phyloP scores from a whole-genome alignment of 2,888 invertebrate species.

The Urechis unicinctus region DNA sequence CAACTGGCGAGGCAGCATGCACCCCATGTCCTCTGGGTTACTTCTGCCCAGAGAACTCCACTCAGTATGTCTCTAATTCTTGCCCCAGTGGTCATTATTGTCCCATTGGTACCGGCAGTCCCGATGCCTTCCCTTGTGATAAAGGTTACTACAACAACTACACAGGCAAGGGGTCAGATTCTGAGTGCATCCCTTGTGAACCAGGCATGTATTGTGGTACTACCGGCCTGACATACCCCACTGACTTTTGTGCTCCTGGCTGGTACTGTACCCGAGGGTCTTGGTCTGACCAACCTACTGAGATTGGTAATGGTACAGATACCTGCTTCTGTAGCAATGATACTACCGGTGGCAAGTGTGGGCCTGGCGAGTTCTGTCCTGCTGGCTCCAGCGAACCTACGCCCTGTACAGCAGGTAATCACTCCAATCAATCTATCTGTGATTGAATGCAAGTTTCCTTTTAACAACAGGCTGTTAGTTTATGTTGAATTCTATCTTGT shows the following conservation, averaged over 20 bases:
- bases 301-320: slow-evolving; percentile 27
- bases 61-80: slow-evolving; percentile 9
- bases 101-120: slow-evolving; percentile 27
- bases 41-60: slow-evolving; percentile 36
- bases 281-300: slow-evolving; percentile 32
- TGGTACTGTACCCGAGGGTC: slow-evolving; percentile 46
- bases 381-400: slow-evolving; percentile 35
- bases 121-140: slow-evolving; percentile 34
- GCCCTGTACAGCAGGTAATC: slow-evolving; percentile 34
- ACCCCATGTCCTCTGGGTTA: slow-evolving; percentile 28
- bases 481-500: neutral
- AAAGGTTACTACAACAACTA: slow-evolving; percentile 33
- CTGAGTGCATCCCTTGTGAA: slow-evolving; percentile 39
- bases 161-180: slow-evolving; percentile 19
- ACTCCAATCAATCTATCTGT: no score
- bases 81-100: slow-evolving; percentile 41
- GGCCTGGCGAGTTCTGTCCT: slow-evolving; percentile 39
- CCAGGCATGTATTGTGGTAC: slow-evolving; percentile 38
- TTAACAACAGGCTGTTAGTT: no score
- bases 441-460: no score
- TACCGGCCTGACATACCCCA: slow-evolving; percentile 25
- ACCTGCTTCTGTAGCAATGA: slow-evolving; percentile 36
- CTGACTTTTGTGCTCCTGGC: slow-evolving; percentile 35
- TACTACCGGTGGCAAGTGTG: slow-evolving; percentile 41
- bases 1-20: slow-evolving; percentile 14